phyloP scores from a whole-genome alignment of 2,888 invertebrate species.

The Himalopsyche japonica region DNA sequence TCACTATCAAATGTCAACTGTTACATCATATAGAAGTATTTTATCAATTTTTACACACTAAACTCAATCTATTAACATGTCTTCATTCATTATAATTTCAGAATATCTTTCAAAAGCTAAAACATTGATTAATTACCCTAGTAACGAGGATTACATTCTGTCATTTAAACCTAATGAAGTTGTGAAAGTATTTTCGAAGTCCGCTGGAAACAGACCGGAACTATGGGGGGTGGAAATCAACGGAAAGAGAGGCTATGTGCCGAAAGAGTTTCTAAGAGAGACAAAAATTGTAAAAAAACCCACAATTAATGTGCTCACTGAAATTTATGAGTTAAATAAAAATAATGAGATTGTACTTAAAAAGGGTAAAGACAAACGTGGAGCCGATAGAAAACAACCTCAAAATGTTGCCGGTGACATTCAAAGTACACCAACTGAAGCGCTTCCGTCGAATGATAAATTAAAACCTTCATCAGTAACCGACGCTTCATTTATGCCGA shows the following conservation, averaged over 20 bases:
- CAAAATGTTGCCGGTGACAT: constrained; percentile 2
- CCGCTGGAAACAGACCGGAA: constrained; percentile 63
- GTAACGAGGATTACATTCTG: constrained; percentile 61
- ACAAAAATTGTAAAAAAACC: constrained; percentile 54
- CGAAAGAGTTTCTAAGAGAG: constrained; percentile 64
- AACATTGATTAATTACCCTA: constrained; percentile 61
- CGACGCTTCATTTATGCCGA: neutral
- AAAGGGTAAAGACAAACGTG: constrained; percentile 20
- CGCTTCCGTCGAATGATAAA: constrained; percentile 43
- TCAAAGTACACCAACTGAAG: constrained; percentile 44
- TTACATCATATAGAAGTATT: neutral
- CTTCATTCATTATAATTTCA: constrained; percentile 48
- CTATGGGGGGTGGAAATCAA: constrained; percentile 72
- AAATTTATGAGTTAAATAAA: constrained; percentile 44
- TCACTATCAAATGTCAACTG: neutral
- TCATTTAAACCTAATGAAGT: constrained; percentile 63
- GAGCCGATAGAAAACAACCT: constrained; percentile 7
- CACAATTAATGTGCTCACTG: constrained; percentile 53
- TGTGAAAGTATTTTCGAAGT: constrained; percentile 70
- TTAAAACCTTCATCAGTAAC: constrained; percentile 5
- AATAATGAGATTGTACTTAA: constrained; percentile 35
- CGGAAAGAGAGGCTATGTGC: constrained; percentile 71
- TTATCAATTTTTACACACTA: neutral
- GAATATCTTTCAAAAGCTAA: constrained; percentile 66
- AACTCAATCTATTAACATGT: constrained; percentile 8